Evolutionary conservation across 2,888 invertebrate genomes (phyloP).

Genomic region (Sylvicola cinctus): DNA sequence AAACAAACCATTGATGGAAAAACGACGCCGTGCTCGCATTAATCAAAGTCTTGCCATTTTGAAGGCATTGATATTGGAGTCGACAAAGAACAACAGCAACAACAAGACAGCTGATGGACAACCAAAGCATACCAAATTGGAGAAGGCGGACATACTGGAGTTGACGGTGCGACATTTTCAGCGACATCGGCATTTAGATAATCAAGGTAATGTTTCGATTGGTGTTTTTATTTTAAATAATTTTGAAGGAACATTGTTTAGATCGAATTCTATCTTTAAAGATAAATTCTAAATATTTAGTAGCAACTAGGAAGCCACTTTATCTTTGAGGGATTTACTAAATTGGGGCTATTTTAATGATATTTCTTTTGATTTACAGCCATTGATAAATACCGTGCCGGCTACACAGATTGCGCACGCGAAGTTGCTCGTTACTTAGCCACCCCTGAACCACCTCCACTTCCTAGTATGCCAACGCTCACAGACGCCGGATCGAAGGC

Average conservation of each 20-base stretch:
- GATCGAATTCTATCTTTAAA: too few relatives aligned
- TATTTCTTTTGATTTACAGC: too few relatives aligned
- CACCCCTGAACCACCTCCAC: conserved; percentile 23
- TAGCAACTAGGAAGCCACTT: too few relatives aligned
- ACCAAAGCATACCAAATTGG: conserved; percentile 57
- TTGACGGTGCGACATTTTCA: conserved; percentile 66
- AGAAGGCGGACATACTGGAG: conserved; percentile 64
- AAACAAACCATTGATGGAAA: conserved; percentile 63
- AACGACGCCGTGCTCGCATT: conserved; percentile 48
- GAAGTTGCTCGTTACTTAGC: conserved; percentile 29
- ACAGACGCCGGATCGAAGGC: conserved; percentile 35
- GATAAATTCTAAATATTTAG: too few relatives aligned
- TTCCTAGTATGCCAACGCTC: conserved; percentile 25
- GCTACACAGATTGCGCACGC: conserved; percentile 41
- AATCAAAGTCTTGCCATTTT: conserved; percentile 53
- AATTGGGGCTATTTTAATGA: too few relatives aligned
- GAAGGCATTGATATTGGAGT: conserved; percentile 49
- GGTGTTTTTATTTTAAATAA: too few relatives aligned
- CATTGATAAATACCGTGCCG: conserved; percentile 28
- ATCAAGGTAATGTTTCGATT: conserved; percentile 22
- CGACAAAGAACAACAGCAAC: conserved; percentile 31
- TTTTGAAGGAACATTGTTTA: too few relatives aligned
- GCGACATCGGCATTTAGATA: conserved; percentile 44
- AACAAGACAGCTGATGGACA: conserved; percentile 30
- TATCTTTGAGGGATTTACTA: too few relatives aligned